Base-by-base conservation (phyloP, 2,797 vertebrate species). In the Sternarchorhynchus goeldii region DNA sequence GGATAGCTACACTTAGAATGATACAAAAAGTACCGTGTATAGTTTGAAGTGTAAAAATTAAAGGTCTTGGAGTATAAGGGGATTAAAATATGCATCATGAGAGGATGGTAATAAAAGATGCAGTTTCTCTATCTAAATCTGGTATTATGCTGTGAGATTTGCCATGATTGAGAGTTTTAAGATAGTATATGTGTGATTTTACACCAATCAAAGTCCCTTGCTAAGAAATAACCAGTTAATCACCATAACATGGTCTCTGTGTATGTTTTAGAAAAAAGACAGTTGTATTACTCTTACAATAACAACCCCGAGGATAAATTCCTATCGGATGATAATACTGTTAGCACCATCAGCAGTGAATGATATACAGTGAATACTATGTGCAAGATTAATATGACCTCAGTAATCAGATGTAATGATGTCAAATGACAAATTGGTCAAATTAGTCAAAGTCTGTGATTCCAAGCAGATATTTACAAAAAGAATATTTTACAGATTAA, bases 401-500 rank as follows among this genome's bases (percentile, higher is more conserved):
- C 45, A 50, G 36, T 45, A 14, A 21, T 25, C 36, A 20, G 25
- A 31, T 21, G 8, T 66, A 66, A 20, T 20, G 45, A 50, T 41
- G 10, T 7, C 6, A 21, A 21, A 12, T 50, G 10, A 14, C 45
- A 66, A 21, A n/a, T n/a, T 7, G 32, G 29, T 34, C 60, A 39
- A 36, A 65, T 66, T 21, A 66, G 6, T 2, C 31, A 7, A 36
- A 4, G 2, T 10, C 63, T 17, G 62, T 18, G 8, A 34, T 64
- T 64, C 17, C 64, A 41, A 5, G 36, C 62, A 36, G 34, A 65
- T 21, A 32, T 39, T 76, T 58, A 68, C 12, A 69, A 17, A 20
- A 50, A 1, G 12, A 7, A 4, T 57, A 12, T 21, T n/a, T 66
- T 29, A 31, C 2, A 2, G 1, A 21, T 50, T 50, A 12, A 50